Percentiles rank a stretch among this genome's conserved stretches.
Conservation (phyloP, 2,113 vertebrate species). For the Cricetomys ansorgei region DNA sequence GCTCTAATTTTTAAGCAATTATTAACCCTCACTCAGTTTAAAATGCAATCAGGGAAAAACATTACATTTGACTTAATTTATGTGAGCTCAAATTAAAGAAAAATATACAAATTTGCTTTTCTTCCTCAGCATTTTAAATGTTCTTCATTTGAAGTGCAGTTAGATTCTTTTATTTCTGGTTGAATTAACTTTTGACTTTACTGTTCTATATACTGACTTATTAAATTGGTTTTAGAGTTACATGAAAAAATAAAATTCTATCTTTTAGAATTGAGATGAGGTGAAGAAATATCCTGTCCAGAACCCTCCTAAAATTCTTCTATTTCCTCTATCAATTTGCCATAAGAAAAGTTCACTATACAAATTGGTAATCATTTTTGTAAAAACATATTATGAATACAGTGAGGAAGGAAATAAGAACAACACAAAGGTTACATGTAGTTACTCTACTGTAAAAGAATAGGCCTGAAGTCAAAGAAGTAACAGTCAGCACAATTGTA, state of each 20-base stretch:
- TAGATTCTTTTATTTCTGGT: not conserved
- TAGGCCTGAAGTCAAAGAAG: not conserved
- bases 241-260: not conserved
- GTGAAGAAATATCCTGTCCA: not conserved
- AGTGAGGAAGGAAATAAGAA: not conserved
- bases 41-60: not conserved
- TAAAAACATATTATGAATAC: not conserved
- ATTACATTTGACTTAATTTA: not conserved
- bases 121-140: not conserved
- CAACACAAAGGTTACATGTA: not conserved
- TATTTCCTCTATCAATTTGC: not conserved
- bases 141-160: not conserved
- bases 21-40: not conserved
- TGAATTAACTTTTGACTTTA: not conserved
- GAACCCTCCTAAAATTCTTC: not conserved
- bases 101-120: not conserved
- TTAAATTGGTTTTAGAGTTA: not conserved
- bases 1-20: not conserved
- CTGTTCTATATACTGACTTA: not conserved
- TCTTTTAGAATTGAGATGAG: not conserved
- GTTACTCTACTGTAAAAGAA: not conserved
- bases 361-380: not conserved
- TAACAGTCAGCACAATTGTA: not conserved
- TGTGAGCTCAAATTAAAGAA: not conserved
- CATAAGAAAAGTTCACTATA: not conserved